Evolutionary conservation across 2,797 vertebrate species (phyloP), one percentile per base, ranked within the genome.

Genomic region (Xenopus petersii): DNA sequence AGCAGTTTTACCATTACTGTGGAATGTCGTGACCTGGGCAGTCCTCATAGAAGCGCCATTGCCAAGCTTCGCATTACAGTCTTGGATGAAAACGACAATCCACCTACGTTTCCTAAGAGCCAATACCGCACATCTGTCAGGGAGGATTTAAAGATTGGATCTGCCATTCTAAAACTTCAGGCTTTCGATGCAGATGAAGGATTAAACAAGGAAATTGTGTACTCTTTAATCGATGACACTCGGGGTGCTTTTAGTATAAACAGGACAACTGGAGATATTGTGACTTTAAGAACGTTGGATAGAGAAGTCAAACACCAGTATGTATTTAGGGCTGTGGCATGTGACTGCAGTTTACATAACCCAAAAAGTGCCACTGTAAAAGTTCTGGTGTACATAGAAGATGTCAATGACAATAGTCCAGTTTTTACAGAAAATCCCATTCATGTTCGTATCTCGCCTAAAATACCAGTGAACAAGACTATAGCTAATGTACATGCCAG

Each of bases 1-100:
- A 87, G 83, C 81, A 93, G 87, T 82, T 96, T 97, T 77, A 92
- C 89, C 13, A 91, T 99, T 56, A 79, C 83, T 55, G 87, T 98
- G 72, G 86, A 91, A 79, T 94, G 94, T 70, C 81, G 33, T n/a
- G 96, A 99, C 80, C 74, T 87, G 12, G 95, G 96, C 64, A 85
- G 81, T 24, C 82, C 85, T 0, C 82, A 86, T 0, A 91, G 88
- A 79, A 93, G 86, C 81, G 92, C 94, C 55, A 84, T 84, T 67
- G 82, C 86, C 47, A 87, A 89, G 49, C 71, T 99, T 65, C 85
- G 79, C 46, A 67, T 98, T 65, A 83, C 79, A 2, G 89, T 99
- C 71, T 82, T 95, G 83, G 96, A 98, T 67, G 92, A 94, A 86
- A 98, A 98, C 5, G 96, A 98, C 79, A 94, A 98, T 83, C 86